A percentile compares a stretch with the other conserved stretches of the same genome.
phyloP scores from a whole-genome alignment of 2,113 vertebrate species.

The Tychaedon coryphoeus region DNA sequence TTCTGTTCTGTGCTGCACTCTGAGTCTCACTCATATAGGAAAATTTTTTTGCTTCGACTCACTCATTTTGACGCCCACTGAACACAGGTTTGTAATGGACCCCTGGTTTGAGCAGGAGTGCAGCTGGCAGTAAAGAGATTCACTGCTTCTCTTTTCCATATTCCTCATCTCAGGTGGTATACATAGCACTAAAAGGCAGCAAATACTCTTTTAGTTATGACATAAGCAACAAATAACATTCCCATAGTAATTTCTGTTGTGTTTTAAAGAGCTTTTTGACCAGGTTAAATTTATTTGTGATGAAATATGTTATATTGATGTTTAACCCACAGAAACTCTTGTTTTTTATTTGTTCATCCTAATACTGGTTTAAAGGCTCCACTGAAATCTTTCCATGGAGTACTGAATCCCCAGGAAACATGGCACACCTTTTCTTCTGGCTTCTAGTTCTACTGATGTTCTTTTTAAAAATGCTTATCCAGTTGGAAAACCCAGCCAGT shows the following conservation, averaged over 20 bases:
- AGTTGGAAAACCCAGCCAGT: not conserved
- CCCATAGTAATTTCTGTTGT: not conserved
- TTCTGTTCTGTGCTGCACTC: rapidly evolving
- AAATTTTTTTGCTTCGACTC: not conserved
- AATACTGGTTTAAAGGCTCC: not conserved
- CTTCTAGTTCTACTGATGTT: not conserved
- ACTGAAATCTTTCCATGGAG: not conserved
- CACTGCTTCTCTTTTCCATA: not conserved
- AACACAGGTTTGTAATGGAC: not conserved
- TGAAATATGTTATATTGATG: rapidly evolving
- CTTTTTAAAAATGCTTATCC: not conserved
- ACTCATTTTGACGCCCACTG: not conserved
- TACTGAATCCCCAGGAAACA: not conserved
- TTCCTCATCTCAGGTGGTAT: not conserved
- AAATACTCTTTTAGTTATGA: not conserved
- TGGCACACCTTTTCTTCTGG: not conserved
- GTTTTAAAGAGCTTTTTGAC: not conserved
- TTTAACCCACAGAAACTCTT: not conserved
- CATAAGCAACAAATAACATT: not conserved
- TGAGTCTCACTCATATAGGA: not conserved
- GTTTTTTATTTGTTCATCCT: not conserved
- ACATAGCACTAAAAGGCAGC: not conserved
- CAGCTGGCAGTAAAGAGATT: not conserved
- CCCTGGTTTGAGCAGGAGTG: not conserved
- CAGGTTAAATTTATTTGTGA: not conserved